Base-by-base conservation (phyloP, 2,113 vertebrate species). In the Myrmecophaga tridactyla region DNA sequence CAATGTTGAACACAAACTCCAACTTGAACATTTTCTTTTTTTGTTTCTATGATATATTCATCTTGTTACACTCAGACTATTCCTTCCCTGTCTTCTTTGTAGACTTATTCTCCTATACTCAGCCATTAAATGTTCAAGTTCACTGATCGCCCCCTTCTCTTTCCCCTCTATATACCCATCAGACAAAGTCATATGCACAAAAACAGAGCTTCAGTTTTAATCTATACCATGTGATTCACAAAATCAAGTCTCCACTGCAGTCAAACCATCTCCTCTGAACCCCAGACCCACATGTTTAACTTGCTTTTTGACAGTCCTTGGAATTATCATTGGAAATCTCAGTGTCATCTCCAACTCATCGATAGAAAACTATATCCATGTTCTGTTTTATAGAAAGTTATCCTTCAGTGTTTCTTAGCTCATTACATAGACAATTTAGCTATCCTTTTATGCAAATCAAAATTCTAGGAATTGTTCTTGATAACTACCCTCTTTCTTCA, bases 11-110 rank as follows among this genome's bases (percentile, higher is more conserved):
- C 3, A 43, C 1, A 17, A 65, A 53, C 20, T 12, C 18, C 27
- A 75, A 51, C n/a, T 7, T 31, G 6, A 84, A 39, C 39, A 46
- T 43, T 9, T 72, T 21, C 23, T 21, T 23, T 4, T 46, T 75
- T 89, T 18, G 1, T 1, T 13, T 63, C 46, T 36, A 7, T 75
- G 18, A 48, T 76, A 25, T 34, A 9, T 89, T 58, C 39, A 20
- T 21, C 1, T 36, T 17, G 0, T 31, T 21, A 7, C 9, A 0
- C 43, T 67, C 9, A 69, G 27, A 48, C 41, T 1, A 10, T 39
- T 82, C 7, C 29, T 43, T 65, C 15, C 17, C 25, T 41, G 13
- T 60, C 41, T 39, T 4, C 14, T 60, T 41, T 62, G 43, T 43
- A 63, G 29, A 53, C 4, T 51, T 25, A n/a, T 27, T 14, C 41